These are phyloP conservation scores for Tachystola acroxantha DNA, from an alignment of 2,888 invertebrate genomes.

Conservation along the genomic window DNA sequence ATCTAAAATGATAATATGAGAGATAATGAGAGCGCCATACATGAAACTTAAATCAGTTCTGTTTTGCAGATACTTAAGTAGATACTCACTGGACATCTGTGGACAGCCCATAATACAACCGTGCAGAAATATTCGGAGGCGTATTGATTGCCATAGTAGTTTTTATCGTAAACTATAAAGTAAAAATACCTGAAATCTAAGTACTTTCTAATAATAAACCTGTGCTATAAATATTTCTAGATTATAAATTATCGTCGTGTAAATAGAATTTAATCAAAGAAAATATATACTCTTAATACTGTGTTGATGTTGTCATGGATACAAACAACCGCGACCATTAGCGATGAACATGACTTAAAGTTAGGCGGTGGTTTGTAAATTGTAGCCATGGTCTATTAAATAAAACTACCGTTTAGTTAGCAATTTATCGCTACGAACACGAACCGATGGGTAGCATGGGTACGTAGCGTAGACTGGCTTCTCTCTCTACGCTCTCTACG, in stretches of 20 bases:
- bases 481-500: too few species aligned
- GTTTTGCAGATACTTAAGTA: slow-evolving; percentile 1
- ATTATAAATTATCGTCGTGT: slow-evolving; percentile 2
- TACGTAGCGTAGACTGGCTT: too few species aligned
- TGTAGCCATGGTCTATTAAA: too few species aligned
- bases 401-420: too few species aligned
- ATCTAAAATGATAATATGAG: slow-evolving; percentile 53
- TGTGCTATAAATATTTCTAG: slow-evolving; percentile 2
- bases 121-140: slow-evolving; percentile 75
- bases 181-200: slow-evolving; percentile 26
- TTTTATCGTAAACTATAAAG: slow-evolving; percentile 15
- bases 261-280: too few species aligned
- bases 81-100: slow-evolving; percentile 75
- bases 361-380: too few species aligned
- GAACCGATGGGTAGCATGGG: too few species aligned
- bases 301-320: slow-evolving; percentile 14
- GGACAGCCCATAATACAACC: slow-evolving; percentile 80
- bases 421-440: too few species aligned
- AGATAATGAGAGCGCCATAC: slow-evolving; percentile 35
- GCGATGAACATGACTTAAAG: too few species aligned
- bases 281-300: too few species aligned
- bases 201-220: slow-evolving; percentile 18
- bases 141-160: slow-evolving; percentile 45
- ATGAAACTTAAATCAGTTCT: slow-evolving; percentile 9
- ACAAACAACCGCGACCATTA: too few species aligned